Evolutionary conservation across 2,888 invertebrate species (phyloP).

Genomic region (Cheilosia vulpina): DNA sequence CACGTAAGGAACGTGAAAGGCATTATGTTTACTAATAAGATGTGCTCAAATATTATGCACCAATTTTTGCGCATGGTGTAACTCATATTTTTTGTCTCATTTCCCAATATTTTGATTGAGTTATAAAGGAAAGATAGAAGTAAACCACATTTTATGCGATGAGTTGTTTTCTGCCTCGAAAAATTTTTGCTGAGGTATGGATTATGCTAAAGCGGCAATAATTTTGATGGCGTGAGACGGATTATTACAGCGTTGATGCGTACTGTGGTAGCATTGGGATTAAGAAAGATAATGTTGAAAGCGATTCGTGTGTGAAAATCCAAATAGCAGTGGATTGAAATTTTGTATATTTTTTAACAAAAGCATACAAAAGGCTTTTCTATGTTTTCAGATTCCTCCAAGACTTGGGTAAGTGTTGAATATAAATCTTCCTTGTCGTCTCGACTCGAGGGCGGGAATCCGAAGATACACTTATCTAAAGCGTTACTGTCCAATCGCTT

Average conservation of each 20-base stretch:
- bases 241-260: constrained; percentile 26
- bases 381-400: constrained; percentile 1
- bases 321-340: constrained; percentile 17
- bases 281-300: background rate
- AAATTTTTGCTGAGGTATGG: too few relatives aligned
- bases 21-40: constrained; percentile 25
- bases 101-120: constrained; percentile 38
- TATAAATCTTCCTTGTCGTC: background rate
- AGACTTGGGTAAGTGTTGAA: constrained; percentile 7
- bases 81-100: background rate
- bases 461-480: too few relatives aligned
- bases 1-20: background rate
- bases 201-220: too few relatives aligned
- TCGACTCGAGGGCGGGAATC: too few relatives aligned
- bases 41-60: constrained; percentile 6
- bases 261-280: background rate
- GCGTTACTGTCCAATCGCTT: too few relatives aligned
- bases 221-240: constrained; percentile 11
- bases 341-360: background rate
- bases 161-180: background rate
- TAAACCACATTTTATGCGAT: constrained; percentile 29
- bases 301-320: constrained; percentile 19
- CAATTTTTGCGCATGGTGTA: constrained; percentile 22
- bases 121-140: constrained; percentile 30
- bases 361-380: background rate